Evolutionary conservation across 2,888 invertebrate genomes (phyloP).

Genomic region (Carpatolechia fugitivella): DNA sequence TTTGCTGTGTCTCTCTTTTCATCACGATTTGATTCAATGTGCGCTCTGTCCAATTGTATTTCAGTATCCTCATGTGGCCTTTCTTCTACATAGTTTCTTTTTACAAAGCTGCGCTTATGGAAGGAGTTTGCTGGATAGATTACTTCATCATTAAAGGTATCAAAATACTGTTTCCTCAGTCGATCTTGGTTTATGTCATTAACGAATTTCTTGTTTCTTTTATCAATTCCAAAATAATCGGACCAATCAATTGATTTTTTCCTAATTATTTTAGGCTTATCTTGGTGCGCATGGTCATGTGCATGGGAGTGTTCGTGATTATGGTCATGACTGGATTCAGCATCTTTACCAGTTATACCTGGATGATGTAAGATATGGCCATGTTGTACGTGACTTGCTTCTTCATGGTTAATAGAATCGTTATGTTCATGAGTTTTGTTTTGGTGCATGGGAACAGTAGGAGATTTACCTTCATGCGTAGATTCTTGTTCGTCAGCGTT

Average conservation of each 20-base stretch:
- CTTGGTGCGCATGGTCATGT: slow-evolving; percentile 37
- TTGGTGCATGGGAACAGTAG: slow-evolving; percentile 44
- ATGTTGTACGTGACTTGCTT: slow-evolving; percentile 41
- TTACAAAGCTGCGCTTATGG: slow-evolving; percentile 55
- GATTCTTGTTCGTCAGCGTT: slow-evolving; percentile 58
- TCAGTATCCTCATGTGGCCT: slow-evolving; percentile 53
- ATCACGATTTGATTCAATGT: slow-evolving; percentile 39
- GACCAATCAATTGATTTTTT: slow-evolving; percentile 94
- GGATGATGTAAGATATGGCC: slow-evolving; percentile 29
- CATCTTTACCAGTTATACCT: slow-evolving; percentile 52
- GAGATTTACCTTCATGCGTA: slow-evolving; percentile 62
- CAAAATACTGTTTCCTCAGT: slow-evolving; percentile 64
- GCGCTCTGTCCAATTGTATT: slow-evolving; percentile 40
- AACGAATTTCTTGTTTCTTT: slow-evolving; percentile 83
- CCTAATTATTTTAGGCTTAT: slow-evolving; percentile 78
- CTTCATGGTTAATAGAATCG: slow-evolving; percentile 26
- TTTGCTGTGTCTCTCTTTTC: slow-evolving; percentile 62
- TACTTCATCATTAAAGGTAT: slow-evolving; percentile 68
- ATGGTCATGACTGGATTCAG: slow-evolving; percentile 29
- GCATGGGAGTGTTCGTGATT: slow-evolving; percentile 30
- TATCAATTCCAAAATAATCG: slow-evolving; percentile 91
- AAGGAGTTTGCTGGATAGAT: slow-evolving; percentile 60
- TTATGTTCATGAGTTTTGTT: slow-evolving; percentile 45
- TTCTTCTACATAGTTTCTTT: slow-evolving; percentile 58
- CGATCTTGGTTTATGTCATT: slow-evolving; percentile 62